These are phyloP conservation scores for Nyctibius bracteatus DNA, from an alignment of 2,113 vertebrate species.

Conservation along the genomic window DNA sequence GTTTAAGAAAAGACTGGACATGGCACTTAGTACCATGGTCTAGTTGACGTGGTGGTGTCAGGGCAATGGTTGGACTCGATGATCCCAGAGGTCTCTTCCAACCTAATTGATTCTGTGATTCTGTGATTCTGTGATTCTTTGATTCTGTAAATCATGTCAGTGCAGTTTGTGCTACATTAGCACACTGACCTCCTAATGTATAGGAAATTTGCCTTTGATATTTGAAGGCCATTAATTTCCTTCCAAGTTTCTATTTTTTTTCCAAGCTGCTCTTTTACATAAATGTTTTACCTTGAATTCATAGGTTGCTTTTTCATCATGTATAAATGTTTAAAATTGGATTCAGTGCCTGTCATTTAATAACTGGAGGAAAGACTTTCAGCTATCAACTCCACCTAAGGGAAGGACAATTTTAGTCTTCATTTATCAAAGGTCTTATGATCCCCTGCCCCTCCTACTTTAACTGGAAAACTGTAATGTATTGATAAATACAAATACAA, in stretches of 20 bases:
- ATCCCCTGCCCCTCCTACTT: neutral
- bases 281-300: constrained; percentile 19
- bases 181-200: neutral
- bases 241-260: neutral
- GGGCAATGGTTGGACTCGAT: no score
- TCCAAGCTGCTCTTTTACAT: neutral
- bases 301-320: neutral
- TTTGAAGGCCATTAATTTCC: neutral
- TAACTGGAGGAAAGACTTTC: neutral
- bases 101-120: no score
- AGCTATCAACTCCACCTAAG: neutral
- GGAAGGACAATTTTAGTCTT: neutral
- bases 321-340: neutral
- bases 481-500: neutral
- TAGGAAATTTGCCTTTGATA: neutral
- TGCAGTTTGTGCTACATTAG: neutral
- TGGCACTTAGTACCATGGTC: no score
- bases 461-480: neutral
- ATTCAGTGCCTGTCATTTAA: neutral
- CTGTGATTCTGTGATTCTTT: no score
- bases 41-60: no score
- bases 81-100: no score
- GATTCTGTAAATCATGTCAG: no score
- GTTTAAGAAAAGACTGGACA: no score
- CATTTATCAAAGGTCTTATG: neutral